Base-by-base conservation (phyloP, 2,113 vertebrate genomes). In the Nibea coibor region DNA sequence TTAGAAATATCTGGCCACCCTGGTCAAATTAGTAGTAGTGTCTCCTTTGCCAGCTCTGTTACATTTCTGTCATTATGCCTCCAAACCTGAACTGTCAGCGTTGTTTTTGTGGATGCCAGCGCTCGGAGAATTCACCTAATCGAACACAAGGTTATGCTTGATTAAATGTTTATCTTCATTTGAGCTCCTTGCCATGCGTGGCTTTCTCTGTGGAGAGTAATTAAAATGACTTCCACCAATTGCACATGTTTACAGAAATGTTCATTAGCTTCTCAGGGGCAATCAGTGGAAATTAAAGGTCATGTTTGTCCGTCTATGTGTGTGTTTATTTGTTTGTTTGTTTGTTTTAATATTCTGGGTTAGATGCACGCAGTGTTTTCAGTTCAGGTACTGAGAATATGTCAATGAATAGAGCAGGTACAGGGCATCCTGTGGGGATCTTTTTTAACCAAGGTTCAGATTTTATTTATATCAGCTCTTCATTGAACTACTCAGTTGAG, bases 151-250 rank as follows among this genome's bases (percentile, higher is more conserved):
- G 88, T 91, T 90, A 83, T 17, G 81, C 79, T 88, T 94, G 90
- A 93, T 94, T 92, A 94, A 94, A 93, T 93, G 90, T 94, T 94
- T 94, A 85, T 94, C 87, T 89, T 91, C 82, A 91, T 93, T 93
- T 90, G 84, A 91, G 90, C 87, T 91, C 67, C 76, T 88, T 82
- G 78, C 87, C 83, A 71, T 72, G 76, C 88, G 65, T 65, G 57
- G 73, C 78, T 84, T 80, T 88, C 85, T 93, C 85, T 86, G 86
- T 65, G 78, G 89, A 88, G 90, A 89, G 90, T 93, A 95, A 96
- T 95, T 95, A 95, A 94, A 93, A 94, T 83, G 80, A 92, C 88
- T 92, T 85, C 77, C 79, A 87, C 91, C 90, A 87, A 89, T 89
- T 91, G 88, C 86, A 89, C 90, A 91, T 94, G 91, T 94, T 94